A percentile compares a stretch with the other conserved stretches of the same genome.
phyloP scores from a whole-genome alignment of 2,113 vertebrate genomes.

The Coptodon rendalli region DNA sequence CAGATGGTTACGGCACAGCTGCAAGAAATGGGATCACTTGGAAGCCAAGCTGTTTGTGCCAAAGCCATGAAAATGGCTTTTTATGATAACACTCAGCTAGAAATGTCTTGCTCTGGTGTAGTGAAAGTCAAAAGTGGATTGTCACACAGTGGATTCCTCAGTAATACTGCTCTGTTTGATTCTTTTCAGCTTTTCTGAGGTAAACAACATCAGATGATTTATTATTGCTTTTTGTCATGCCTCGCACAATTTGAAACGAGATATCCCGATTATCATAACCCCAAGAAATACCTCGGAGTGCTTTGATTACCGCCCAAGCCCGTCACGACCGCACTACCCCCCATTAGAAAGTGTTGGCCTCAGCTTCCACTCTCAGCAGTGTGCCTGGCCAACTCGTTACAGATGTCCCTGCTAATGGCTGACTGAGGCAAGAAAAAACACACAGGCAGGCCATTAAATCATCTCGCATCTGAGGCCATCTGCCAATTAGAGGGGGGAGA shows the following conservation, averaged over 20 bases:
- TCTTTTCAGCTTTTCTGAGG: background rate
- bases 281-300: conserved; percentile 21
- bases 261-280: conserved; percentile 40
- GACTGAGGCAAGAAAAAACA: conserved; percentile 64
- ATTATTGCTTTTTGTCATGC: background rate
- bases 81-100: conserved; percentile 24
- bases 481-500: conserved; percentile 70
- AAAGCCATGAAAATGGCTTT: conserved; percentile 48
- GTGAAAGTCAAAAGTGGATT: conserved; percentile 22
- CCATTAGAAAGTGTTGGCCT: conserved; percentile 64
- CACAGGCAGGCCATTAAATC: conserved; percentile 65
- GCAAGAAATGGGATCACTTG: conserved; percentile 50
- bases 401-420: conserved; percentile 74
- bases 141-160: background rate
- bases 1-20: conserved; percentile 58
- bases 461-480: conserved; percentile 66
- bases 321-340: conserved; percentile 20
- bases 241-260: conserved; percentile 10
- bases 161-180: background rate
- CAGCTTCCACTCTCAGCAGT: conserved; percentile 62
- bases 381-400: conserved; percentile 68
- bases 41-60: conserved; percentile 42
- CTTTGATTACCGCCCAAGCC: conserved; percentile 53
- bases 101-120: conserved; percentile 24
- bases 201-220: conserved; percentile 30